Conservation (phyloP, 2,888 invertebrate genomes). For the Pollenia amentaria region DNA sequence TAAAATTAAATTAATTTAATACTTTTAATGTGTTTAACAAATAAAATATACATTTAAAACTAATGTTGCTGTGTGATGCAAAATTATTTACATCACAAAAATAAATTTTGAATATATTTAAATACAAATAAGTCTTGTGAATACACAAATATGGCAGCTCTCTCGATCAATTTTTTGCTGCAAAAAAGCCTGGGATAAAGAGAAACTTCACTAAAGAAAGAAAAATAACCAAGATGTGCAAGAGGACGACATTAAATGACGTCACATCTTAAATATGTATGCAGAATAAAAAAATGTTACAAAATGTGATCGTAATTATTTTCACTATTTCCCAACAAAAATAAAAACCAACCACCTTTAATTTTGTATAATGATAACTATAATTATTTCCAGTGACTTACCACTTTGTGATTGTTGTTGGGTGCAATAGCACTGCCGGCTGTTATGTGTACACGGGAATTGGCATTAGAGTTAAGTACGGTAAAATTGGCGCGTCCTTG, state of each 20-base stretch:
- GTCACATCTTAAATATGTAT: conserved; percentile 19
- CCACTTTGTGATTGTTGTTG: conserved; percentile 76
- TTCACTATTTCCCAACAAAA: conserved; percentile 20
- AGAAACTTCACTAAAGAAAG: neutral
- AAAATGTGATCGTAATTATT: conserved; percentile 31
- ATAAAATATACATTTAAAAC: no score
- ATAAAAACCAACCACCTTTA: conserved; percentile 25
- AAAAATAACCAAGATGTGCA: conserved; percentile 39
- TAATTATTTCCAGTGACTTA: conserved; percentile 74
- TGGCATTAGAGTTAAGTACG: conserved; percentile 77
- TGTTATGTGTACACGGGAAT: conserved; percentile 45
- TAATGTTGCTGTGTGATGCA: no score
- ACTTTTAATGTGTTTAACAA: no score
- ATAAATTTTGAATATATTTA: no score
- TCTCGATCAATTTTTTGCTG: neutral
- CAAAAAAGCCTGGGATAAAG: neutral
- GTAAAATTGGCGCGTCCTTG: conserved; percentile 78
- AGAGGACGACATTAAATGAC: conserved; percentile 32
- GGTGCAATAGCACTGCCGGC: conserved; percentile 26
- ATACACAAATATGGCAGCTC: conserved; percentile 23
- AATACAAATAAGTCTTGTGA: no score
- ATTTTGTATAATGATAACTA: neutral
- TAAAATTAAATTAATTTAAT: no score
- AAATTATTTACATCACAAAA: no score
- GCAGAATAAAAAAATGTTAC: conserved; percentile 23